Evolutionary conservation across 1,140 invertebrate species (phyloP), one percentile per base, ranked within the genome.

Genomic region (Schlechtendalia chinensis): DNA sequence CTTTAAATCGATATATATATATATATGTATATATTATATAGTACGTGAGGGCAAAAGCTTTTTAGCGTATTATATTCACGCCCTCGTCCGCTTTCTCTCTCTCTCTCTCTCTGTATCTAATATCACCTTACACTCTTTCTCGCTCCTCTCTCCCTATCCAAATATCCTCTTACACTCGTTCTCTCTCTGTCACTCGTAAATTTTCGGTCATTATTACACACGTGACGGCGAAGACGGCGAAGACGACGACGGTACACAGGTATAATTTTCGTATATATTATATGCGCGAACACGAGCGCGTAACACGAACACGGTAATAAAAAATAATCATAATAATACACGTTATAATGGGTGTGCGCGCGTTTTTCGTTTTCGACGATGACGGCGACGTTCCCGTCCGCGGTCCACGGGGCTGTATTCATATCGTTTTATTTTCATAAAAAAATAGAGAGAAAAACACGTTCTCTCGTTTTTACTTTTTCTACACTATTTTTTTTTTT

Each of bases 151-250:
- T 39, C 32, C 8, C 32, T 39, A n/a, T n/a, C n/a, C n/a, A n/a
- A n/a, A n/a, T n/a, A n/a, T n/a, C n/a, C n/a, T n/a, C n/a, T n/a
- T n/a, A n/a, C n/a, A n/a, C n/a, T n/a, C n/a, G n/a, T 39, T 39
- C 8, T 39, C 32, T 39, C 32, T 39, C 32, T 39, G 32, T 39
- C 32, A 39, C 32, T 39, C 32, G 5, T 5, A 29, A 11, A 74
- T 54, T 74, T 24, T 74, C 53, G 71, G 47, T 74, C 47, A 56
- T 74, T 74, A 74, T 74, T 74, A 17, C 27, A 56, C 50, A 58
- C 53, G 71, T 58, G 71, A 56, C 71, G 53, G 27, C 69, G 47
- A 8, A 19, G 27, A 27, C 16, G 53, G 16, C 12, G 16, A 59
- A 22, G 22, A 16, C 58, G 59, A 69, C 32, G 65, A 12, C 39